phyloP scores from a whole-genome alignment of 2,113 vertebrate genomes.

The Phocoena sinus region DNA sequence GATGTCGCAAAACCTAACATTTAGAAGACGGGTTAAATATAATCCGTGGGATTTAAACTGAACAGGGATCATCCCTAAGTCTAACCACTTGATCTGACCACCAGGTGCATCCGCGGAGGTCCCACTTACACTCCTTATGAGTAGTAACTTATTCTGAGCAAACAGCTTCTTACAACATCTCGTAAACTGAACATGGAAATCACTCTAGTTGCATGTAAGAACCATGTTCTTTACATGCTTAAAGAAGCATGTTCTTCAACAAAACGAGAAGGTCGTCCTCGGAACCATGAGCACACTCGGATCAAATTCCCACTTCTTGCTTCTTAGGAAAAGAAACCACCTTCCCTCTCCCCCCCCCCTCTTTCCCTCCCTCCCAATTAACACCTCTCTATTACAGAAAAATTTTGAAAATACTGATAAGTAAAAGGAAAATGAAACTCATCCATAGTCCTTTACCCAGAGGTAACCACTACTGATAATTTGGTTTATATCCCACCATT shows the following conservation, averaged over 20 bases:
- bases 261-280: not conserved
- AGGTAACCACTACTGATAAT: not conserved
- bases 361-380: not conserved
- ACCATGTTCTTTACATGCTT: not conserved
- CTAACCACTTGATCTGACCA: not conserved
- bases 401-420: not conserved
- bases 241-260: not conserved
- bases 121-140: not conserved
- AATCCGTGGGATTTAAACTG: not conserved
- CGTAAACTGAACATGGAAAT: not conserved
- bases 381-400: not conserved
- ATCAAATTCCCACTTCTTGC: not conserved
- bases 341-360: not conserved
- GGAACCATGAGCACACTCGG: not conserved
- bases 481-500: not conserved
- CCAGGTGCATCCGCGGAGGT: not conserved
- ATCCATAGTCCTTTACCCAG: not conserved
- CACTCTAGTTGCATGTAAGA: not conserved
- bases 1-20: not conserved
- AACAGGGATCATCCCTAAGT: not conserved
- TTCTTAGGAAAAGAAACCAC: not conserved
- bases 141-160: not conserved
- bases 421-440: not conserved
- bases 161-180: not conserved
- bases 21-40: not conserved